phyloP scores from a whole-genome alignment of 1,140 invertebrate species.

The Dermatophagoides farinae region DNA sequence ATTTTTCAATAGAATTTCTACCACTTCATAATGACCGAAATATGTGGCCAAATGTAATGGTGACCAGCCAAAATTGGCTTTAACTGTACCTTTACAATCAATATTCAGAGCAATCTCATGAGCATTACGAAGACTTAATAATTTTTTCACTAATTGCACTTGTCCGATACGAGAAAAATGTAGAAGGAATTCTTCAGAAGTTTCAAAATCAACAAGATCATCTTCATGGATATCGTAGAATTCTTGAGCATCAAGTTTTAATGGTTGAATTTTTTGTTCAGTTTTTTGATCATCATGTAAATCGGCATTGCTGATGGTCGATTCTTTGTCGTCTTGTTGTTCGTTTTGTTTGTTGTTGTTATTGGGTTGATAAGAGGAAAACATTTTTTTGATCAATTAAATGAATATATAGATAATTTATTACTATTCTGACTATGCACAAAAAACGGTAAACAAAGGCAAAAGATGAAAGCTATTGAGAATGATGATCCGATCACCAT shows the following conservation, averaged over 20 bases:
- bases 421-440: too few species aligned
- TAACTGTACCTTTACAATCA: conserved; percentile 30
- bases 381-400: neutral
- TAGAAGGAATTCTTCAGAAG: conserved; percentile 21
- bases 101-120: conserved; percentile 26
- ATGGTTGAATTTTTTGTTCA: neutral
- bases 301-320: too few species aligned
- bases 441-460: too few species aligned
- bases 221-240: neutral
- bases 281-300: too few species aligned
- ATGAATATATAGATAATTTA: too few species aligned
- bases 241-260: neutral
- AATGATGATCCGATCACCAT: too few species aligned
- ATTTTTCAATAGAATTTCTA: conserved; percentile 23
- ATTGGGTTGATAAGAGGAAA: too few species aligned
- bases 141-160: conserved; percentile 20
- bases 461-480: too few species aligned
- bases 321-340: too few species aligned
- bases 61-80: conserved; percentile 32
- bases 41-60: conserved; percentile 31
- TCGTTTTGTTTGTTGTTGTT: too few species aligned
- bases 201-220: conserved; percentile 9
- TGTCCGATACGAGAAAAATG: conserved; percentile 26
- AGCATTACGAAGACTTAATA: conserved; percentile 21
- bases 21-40: conserved; percentile 30